Evolutionary conservation across 2,797 vertebrate species (phyloP).

Genomic region (Gymnoscopelus microlampas): DNA sequence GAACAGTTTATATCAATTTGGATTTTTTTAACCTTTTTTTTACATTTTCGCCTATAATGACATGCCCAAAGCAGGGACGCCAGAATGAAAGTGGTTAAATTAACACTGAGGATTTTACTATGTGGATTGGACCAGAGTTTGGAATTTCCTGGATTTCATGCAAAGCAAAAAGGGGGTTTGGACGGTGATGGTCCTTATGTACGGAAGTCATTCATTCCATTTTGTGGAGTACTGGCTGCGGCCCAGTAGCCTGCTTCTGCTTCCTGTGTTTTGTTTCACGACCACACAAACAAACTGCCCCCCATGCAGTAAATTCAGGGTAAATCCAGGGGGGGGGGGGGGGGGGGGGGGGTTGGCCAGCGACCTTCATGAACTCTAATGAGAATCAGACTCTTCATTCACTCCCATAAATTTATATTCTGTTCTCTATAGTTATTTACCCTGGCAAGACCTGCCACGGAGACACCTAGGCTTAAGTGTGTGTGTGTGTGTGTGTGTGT

Average conservation of each 20-base stretch:
- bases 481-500: background rate
- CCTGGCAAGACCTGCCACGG: slow-evolving; percentile 59
- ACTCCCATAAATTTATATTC: slow-evolving; percentile 47
- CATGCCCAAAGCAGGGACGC: too few species aligned
- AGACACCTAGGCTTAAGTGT: slow-evolving; percentile 31
- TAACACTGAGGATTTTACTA: too few species aligned
- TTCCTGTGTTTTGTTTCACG: slow-evolving; percentile 43
- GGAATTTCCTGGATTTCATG: slow-evolving; percentile 59
- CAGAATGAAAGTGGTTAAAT: too few species aligned
- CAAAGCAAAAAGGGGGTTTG: slow-evolving; percentile 20
- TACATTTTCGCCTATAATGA: too few species aligned
- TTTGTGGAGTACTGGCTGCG: slow-evolving; percentile 12
- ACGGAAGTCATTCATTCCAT: slow-evolving; percentile 13
- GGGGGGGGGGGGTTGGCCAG: background rate
- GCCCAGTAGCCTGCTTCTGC: slow-evolving; percentile 20
- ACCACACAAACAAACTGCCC: slow-evolving; percentile 31
- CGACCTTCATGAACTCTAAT: slow-evolving; percentile 30
- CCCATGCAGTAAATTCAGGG: slow-evolving; percentile 31
- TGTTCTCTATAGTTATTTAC: slow-evolving; percentile 20
- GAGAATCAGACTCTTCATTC: slow-evolving; percentile 21
- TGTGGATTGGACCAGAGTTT: slow-evolving; percentile 3
- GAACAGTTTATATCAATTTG: too few species aligned
- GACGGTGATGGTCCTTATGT: slow-evolving; percentile 17
- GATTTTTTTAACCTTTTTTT: too few species aligned
- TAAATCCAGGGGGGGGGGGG: too few species aligned